Evolutionary conservation across 1,140 invertebrate species (phyloP).

Genomic region (Mycetomoellerius zeteki): DNA sequence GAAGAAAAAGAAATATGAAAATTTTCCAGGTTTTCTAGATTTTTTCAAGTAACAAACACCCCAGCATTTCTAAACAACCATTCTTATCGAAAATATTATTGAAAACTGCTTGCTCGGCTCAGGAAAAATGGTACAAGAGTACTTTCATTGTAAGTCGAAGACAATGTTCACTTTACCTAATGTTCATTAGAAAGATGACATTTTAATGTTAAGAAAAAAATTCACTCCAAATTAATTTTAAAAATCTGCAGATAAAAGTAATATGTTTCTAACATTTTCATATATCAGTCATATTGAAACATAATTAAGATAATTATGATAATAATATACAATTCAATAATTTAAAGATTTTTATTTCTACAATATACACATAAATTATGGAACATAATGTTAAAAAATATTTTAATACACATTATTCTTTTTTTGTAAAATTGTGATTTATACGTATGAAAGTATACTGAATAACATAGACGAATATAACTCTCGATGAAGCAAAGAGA

Average conservation of each 20-base stretch:
- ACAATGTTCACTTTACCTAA: background rate
- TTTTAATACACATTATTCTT: background rate
- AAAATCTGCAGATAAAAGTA: background rate
- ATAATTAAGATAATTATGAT: background rate
- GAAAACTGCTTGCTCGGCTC: background rate
- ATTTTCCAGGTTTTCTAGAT: no score
- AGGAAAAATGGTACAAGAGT: background rate
- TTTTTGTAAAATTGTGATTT: background rate
- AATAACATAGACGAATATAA: conserved; percentile 5
- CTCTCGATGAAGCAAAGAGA: conserved; percentile 16
- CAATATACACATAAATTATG: background rate
- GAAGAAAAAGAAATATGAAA: no score
- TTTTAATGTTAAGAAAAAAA: background rate
- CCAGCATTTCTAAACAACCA: background rate
- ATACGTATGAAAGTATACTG: background rate
- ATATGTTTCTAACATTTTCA: background rate
- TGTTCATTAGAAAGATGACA: background rate
- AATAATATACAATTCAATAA: background rate
- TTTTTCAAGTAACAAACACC: no score
- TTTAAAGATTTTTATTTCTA: background rate
- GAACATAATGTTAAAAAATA: background rate
- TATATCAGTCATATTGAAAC: background rate
- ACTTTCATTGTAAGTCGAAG: background rate
- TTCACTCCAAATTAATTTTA: background rate
- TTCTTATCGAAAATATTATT: conserved; percentile 22